Base-by-base conservation (phyloP, 1,140 invertebrate genomes). In the Platyscapa corneri region DNA sequence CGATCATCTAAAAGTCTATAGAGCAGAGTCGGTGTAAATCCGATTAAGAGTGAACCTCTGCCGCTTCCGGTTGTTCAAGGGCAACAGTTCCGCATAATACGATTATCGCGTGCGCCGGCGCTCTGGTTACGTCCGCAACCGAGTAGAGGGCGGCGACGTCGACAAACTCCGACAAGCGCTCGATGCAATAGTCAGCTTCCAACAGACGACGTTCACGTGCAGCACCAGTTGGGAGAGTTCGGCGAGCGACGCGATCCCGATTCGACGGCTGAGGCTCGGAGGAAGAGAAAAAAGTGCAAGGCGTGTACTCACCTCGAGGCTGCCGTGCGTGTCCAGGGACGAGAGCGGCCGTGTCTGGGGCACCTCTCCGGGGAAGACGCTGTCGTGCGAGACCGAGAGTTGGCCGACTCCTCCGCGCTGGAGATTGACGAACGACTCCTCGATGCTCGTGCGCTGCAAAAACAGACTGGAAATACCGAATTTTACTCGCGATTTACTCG, bases 371-470 rank as follows among this genome's bases (percentile, higher is more conserved):
- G 95, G 95, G 93, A 97, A 97, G 88, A 97, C 96, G 82, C 96
- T 96, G 93, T 97, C 96, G 91, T 97, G 96, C 8, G 96, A 97
- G 86, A 96, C 95, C 77, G 96, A 96, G 82, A 97, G 93, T 88
- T 93, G 93, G 64, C 90, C 91, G 32, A 90, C 91, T 70, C 89
- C 89, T 74, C 89, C 88, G 30, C 92, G 90, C 32, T 83, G 85
- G 27, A 93, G 87, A 56, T 93, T 92, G 12, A 88, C 89, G 76
- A 91, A 90, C 2, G 90, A 90, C 20, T 93, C 92, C 20, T 92
- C 92, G 42, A 88, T 42, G 82, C 87, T 86, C 83, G 90, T 88
- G 77, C 86, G 75, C n/a, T 90, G 88, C 56, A 90, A 83, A 77
- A 91, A 92, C 23, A 86, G 91, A 88, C 89, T 91, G 89, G 80